Percentiles rank a stretch among this genome's conserved stretches.
phyloP scores from a whole-genome alignment of 2,888 invertebrate genomes.

The Stegana nigrithorax region DNA sequence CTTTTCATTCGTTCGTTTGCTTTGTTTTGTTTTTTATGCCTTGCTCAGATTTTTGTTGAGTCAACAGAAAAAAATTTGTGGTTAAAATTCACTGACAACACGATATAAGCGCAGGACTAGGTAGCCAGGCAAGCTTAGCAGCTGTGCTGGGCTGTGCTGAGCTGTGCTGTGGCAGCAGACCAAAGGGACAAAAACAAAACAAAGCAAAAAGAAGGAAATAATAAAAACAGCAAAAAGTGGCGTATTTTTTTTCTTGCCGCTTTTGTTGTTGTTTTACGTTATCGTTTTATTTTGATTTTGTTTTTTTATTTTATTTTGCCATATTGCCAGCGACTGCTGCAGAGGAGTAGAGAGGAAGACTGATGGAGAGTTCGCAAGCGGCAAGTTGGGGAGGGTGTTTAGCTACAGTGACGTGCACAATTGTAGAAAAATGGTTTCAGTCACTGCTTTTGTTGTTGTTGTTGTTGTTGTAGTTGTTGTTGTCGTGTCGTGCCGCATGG shows the following conservation, averaged over 20 bases:
- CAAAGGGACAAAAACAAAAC: slow-evolving; percentile 21
- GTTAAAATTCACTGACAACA: slow-evolving; percentile 17
- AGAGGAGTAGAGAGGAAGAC: no score
- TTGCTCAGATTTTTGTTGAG: slow-evolving; percentile 48
- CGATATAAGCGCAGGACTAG: neutral
- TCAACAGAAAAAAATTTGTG: slow-evolving; percentile 43
- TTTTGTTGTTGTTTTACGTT: neutral
- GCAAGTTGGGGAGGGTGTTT: no score
- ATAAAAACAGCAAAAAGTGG: slow-evolving; percentile 4
- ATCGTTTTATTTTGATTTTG: neutral
- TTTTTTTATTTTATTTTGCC: neutral
- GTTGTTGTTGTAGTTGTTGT: no score
- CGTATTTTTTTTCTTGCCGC: slow-evolving; percentile 1
- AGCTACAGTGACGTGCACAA: slow-evolving; percentile 51
- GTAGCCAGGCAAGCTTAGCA: no score
- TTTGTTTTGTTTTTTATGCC: neutral
- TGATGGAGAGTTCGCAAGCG: no score
- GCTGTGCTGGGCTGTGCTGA: no score
- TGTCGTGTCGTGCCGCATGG: no score
- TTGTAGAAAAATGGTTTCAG: slow-evolving; percentile 39
- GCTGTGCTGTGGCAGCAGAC: no score
- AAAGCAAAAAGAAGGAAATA: slow-evolving; percentile 4
- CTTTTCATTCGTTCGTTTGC: neutral
- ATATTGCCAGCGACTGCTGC: no score
- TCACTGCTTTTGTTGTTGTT: neutral